These are phyloP conservation scores for Acrossocheilus fasciatus DNA, from an alignment of 2,797 vertebrate species.

Conservation along the genomic window DNA sequence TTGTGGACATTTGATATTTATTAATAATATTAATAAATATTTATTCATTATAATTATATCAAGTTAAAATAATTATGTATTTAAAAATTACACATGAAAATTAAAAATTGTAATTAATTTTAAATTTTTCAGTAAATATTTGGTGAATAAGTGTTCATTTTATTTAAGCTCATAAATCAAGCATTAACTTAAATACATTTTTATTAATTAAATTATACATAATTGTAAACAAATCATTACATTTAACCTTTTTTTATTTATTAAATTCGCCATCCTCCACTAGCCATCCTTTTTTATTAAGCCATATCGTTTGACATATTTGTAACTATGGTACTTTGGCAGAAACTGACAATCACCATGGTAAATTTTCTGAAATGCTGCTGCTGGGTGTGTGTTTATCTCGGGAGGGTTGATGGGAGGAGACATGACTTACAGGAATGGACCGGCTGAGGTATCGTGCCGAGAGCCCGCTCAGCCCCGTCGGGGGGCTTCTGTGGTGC, in stretches of 20 bases:
- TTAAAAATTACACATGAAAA: not conserved
- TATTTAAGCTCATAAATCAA: not conserved
- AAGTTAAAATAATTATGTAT: not conserved
- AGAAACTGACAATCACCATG: not conserved
- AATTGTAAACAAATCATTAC: not conserved
- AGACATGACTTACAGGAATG: constrained; percentile 91
- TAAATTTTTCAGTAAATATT: not conserved
- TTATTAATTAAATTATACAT: not conserved
- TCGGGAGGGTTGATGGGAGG: constrained; percentile 18
- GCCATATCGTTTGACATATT: not conserved
- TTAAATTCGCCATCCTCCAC: not conserved
- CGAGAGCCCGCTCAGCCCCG: constrained; percentile 80
- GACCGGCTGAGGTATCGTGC: constrained; percentile 89
- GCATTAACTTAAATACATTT: no score
- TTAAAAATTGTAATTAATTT: not conserved
- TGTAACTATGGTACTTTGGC: not conserved
- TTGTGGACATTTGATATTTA: not conserved
- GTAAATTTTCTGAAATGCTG: constrained; percentile 58
- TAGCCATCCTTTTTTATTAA: not conserved
- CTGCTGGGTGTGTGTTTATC: constrained; percentile 65
- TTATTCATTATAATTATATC: not conserved
- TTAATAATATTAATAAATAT: no score
- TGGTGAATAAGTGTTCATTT: not conserved
- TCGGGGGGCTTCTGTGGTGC: constrained; percentile 51
- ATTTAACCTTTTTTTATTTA: not conserved